A percentile compares a stretch with the other conserved stretches of the same genome.
These are phyloP conservation scores for Paedocypris sp. DNA, from an alignment of 2,113 vertebrate species.

Conservation along the genomic window DNA sequence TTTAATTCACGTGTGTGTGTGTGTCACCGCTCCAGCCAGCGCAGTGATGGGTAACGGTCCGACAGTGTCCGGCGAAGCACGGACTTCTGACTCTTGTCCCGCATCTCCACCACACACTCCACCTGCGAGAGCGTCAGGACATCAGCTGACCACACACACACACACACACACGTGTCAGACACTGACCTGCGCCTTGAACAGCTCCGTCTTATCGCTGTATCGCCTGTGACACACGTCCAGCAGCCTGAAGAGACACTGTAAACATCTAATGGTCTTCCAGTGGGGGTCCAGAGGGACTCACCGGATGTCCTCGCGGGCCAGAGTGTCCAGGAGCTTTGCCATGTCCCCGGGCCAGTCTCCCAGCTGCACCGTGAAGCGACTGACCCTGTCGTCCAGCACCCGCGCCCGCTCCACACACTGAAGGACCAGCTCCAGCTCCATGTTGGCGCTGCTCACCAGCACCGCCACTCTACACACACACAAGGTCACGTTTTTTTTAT, in stretches of 20 bases:
- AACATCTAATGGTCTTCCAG: neutral
- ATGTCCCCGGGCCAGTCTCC: constrained; percentile 69
- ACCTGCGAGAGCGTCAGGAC: constrained; percentile 59
- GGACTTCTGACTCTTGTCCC: constrained; percentile 68
- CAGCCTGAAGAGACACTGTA: constrained; percentile 51
- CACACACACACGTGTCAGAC: neutral
- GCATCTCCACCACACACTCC: constrained; percentile 75
- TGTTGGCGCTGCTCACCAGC: constrained; percentile 73
- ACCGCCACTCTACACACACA: constrained; percentile 67
- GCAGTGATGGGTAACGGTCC: constrained; percentile 68
- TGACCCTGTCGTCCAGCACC: constrained; percentile 69
- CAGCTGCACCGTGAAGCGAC: constrained; percentile 70
- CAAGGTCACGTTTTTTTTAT: neutral
- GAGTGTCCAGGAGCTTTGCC: constrained; percentile 72
- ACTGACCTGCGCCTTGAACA: constrained; percentile 74
- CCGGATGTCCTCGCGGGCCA: constrained; percentile 77
- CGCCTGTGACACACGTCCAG: constrained; percentile 74
- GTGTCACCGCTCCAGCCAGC: constrained; percentile 69
- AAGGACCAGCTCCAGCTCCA: constrained; percentile 69
- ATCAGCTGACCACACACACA: neutral
- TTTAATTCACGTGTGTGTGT: neutral
- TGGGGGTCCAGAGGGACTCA: constrained; percentile 32
- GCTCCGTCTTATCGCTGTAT: constrained; percentile 59
- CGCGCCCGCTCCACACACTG: constrained; percentile 73
- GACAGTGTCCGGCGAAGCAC: constrained; percentile 63